Evolutionary conservation across 2,888 invertebrate species (phyloP), one percentile per base, ranked within the genome.

Genomic region (Tuta absoluta): DNA sequence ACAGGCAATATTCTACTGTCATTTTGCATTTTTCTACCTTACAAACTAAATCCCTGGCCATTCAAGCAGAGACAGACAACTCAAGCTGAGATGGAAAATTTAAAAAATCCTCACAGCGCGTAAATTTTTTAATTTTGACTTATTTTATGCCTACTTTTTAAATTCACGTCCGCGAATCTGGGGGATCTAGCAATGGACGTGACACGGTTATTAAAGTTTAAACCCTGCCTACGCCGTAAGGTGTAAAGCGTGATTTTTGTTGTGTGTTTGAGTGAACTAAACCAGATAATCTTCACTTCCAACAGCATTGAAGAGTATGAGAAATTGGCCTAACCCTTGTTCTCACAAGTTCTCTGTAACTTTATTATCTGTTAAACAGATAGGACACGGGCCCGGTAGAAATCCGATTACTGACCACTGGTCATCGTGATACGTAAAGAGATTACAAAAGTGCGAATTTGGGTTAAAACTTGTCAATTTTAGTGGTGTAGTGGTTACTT

Each of bases 391-490:
- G 75, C 68, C 74, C 73, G 69, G 62, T 70, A 56, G 69, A 71
- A 81, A 85, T 85, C 75, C 69, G 76, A 85, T 86, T 83, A 85
- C 72, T 80, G 81, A 80, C 83, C 82, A 67, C 69, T 68, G 77
- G 67, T 68, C 74, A 72, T 63, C 53, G 14, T 48, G 19, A 37
- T 33, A 19, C 51, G 49, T 23, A 33, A 62, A 45, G 3, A 19
- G 62, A 49, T 62, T 62, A 45, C 10, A 7, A 24, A 10, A 38
- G 12, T 23, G 24, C 8, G 17, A 60, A 45, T 60, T 60, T 38
- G 11, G 57, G 57, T 57, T 24, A 17, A 33, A 33, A 57, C 19
- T 17, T 14, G 23, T 24, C 14, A 24, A 53, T 14, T 7, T 14
- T 4, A 5, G 45, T 45, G n/a, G 4, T 17, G 41, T 45, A 17